Evolutionary conservation across 1,140 invertebrate genomes (phyloP).

Genomic region (Conus ventricosus): DNA sequence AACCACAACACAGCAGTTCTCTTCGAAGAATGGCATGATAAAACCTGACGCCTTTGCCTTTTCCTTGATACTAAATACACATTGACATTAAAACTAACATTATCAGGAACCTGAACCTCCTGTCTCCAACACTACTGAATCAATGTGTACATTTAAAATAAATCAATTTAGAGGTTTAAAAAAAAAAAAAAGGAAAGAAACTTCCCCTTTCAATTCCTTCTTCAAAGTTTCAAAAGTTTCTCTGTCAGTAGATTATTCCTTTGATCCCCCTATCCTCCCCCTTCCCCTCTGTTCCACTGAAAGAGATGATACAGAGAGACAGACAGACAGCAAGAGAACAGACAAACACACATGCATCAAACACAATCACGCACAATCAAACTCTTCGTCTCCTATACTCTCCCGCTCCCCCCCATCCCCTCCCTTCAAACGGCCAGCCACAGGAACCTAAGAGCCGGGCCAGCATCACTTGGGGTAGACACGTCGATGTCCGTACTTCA

Average conservation of each 20-base stretch:
- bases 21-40: neutral
- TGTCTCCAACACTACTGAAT: neutral
- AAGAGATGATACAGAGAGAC: neutral
- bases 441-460: neutral
- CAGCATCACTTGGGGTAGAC: slow-evolving; percentile 57
- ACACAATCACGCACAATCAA: neutral
- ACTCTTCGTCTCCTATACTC: neutral
- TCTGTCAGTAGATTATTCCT: too few relatives aligned
- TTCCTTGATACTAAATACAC: neutral
- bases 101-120: neutral
- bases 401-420: neutral
- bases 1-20: neutral
- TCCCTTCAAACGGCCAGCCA: neutral
- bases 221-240: too few relatives aligned
- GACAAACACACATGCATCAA: neutral
- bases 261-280: too few relatives aligned
- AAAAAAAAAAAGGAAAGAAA: neutral
- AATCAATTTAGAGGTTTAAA: neutral
- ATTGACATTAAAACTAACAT: neutral
- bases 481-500: slow-evolving; percentile 57
- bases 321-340: neutral
- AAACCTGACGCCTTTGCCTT: neutral
- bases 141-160: neutral
- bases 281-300: too few relatives aligned
- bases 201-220: too few relatives aligned